Conservation (phyloP, 92 coral and sea anemone species). For the Actinernus sp. region DNA sequence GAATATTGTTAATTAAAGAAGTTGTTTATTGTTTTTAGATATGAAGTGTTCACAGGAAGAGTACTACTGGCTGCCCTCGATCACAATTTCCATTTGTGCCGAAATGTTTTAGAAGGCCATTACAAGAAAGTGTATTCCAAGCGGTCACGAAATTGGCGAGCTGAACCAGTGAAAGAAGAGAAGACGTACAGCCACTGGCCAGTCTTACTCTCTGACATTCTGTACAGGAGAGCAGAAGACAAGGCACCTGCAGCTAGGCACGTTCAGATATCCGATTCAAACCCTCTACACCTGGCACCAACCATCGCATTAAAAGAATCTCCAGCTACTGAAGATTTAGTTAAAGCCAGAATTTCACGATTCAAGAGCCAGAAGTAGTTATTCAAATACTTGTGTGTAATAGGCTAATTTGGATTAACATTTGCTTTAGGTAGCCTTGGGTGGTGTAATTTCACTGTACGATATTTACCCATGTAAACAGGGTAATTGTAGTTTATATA, state of each 20-base stretch:
- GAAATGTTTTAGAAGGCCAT: slow-evolving; percentile 16
- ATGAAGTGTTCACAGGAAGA: slow-evolving; percentile 33
- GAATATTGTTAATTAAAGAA: too few relatives aligned
- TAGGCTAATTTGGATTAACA: too few relatives aligned
- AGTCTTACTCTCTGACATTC: slow-evolving; percentile 14
- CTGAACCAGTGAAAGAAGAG: slow-evolving; percentile 16
- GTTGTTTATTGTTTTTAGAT: slow-evolving; percentile 8
- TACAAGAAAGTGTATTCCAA: slow-evolving; percentile 26
- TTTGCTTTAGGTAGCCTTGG: too few relatives aligned
- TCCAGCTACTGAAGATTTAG: slow-evolving; percentile 26
- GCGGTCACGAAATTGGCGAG: slow-evolving; percentile 24
- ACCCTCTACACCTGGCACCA: slow-evolving; percentile 16
- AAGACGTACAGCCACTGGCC: slow-evolving; percentile 11
- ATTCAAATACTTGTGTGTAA: too few relatives aligned
- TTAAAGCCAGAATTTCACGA: slow-evolving; percentile 12
- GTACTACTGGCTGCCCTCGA: slow-evolving; percentile 20
- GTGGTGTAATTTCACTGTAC: too few relatives aligned
- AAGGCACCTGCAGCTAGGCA: slow-evolving; percentile 22
- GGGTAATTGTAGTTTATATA: too few relatives aligned
- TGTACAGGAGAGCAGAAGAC: slow-evolving; percentile 24
- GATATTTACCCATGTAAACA: too few relatives aligned
- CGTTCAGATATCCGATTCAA: slow-evolving; percentile 17
- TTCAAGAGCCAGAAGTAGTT: slow-evolving; percentile 5
- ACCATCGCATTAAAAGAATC: slow-evolving; percentile 36
- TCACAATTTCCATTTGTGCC: slow-evolving; percentile 27